Evolutionary conservation across 2,888 invertebrate species (phyloP).

Genomic region (Lithophane semibrunnea): DNA sequence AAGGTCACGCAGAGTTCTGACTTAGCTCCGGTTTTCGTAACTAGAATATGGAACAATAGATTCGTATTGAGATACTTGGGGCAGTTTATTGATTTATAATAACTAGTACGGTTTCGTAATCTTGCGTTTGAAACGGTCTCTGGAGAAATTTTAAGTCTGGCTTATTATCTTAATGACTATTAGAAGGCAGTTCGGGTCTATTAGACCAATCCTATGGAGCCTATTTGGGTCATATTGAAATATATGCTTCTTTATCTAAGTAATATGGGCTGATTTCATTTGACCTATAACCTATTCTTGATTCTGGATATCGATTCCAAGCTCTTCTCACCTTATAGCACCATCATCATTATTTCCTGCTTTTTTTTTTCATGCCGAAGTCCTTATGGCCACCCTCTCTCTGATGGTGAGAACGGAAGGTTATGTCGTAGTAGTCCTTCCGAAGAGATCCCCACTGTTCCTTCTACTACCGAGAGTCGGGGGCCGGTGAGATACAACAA

Average conservation of each 20-base stretch:
- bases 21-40: constrained; percentile 29
- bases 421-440: too few species aligned
- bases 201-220: not conserved
- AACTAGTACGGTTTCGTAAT: constrained; percentile 31
- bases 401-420: too few species aligned
- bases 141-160: constrained; percentile 13
- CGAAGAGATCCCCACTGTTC: too few species aligned
- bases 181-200: not conserved
- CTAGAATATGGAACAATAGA: constrained; percentile 50
- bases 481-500: too few species aligned
- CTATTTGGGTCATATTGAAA: not conserved
- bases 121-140: constrained; percentile 21
- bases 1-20: constrained; percentile 43
- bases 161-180: not conserved
- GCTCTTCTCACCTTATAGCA: too few species aligned
- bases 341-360: not conserved
- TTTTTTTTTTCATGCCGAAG: too few species aligned
- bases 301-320: not conserved
- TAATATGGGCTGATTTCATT: not conserved
- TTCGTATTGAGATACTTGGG: constrained; percentile 38
- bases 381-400: too few species aligned
- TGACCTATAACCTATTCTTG: not conserved
- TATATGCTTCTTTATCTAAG: not conserved
- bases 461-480: too few species aligned
- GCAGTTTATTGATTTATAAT: constrained; percentile 49